Conservation (phyloP, 2,797 vertebrate species). For the Sphenodon punctatus region DNA sequence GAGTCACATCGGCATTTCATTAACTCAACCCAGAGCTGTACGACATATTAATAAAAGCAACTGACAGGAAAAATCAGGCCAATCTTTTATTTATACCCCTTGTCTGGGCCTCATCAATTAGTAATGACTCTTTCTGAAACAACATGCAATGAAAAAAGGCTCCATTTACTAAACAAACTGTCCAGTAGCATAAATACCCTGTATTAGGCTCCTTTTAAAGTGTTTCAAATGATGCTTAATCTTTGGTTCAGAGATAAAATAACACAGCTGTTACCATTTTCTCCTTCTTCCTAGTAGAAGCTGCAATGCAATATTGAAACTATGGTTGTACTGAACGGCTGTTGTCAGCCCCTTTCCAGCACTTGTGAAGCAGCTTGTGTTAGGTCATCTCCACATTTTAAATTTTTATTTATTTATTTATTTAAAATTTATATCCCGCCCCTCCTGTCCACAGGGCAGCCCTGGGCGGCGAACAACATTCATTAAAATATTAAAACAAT, state of each 20-base stretch:
- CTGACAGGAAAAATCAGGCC: neutral
- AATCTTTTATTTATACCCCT: conserved; percentile 25
- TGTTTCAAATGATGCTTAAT: conserved; percentile 32
- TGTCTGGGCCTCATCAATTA: neutral
- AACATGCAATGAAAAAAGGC: neutral
- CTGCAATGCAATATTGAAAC: too few relatives aligned
- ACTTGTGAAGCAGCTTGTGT: too few relatives aligned
- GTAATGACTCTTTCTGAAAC: neutral
- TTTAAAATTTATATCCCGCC: too few relatives aligned
- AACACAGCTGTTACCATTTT: conserved; percentile 50
- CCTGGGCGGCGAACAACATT: too few relatives aligned
- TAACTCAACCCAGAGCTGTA: neutral
- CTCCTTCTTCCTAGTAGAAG: neutral
- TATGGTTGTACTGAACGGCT: too few relatives aligned
- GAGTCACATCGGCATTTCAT: neutral
- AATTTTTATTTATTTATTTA: too few relatives aligned
- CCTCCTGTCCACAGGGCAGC: too few relatives aligned
- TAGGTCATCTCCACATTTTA: too few relatives aligned
- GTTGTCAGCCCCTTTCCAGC: too few relatives aligned
- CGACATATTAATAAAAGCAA: neutral
- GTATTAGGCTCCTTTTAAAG: conserved; percentile 23
- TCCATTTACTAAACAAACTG: conserved; percentile 55
- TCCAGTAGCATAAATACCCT: conserved; percentile 52
- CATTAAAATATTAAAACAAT: too few relatives aligned
- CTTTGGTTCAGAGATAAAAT: conserved; percentile 37